These are phyloP conservation scores for Anomalospiza imberbis DNA, from an alignment of 2,797 vertebrate genomes.

Conservation along the genomic window DNA sequence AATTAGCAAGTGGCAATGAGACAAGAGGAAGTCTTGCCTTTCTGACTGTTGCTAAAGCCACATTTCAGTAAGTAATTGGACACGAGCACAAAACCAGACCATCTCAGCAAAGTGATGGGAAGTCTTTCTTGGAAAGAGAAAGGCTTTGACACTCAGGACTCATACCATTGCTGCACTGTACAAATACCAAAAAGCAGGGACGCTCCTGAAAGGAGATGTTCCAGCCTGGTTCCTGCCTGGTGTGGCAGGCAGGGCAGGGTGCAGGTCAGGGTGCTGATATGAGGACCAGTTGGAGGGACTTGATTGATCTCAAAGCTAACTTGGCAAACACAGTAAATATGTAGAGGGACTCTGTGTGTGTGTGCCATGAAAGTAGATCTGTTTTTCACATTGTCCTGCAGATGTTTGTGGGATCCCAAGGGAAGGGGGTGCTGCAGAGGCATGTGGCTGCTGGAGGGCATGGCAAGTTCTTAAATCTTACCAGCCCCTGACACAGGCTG, in stretches of 20 bases:
- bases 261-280: neutral
- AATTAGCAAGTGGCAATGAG: neutral
- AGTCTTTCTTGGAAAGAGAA: neutral
- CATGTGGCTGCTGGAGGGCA: neutral
- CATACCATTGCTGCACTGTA: neutral
- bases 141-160: neutral
- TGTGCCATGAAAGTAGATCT: neutral
- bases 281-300: neutral
- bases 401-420: neutral
- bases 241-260: neutral
- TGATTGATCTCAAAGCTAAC: neutral
- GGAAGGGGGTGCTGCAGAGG: neutral
- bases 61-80: neutral
- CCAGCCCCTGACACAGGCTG: neutral
- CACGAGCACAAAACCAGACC: neutral
- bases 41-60: neutral
- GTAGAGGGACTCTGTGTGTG: rapidly evolving
- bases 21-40: neutral
- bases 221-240: rapidly evolving
- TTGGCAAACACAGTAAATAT: neutral
- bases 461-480: neutral
- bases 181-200: neutral
- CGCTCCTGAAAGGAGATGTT: neutral
- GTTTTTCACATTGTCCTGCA: neutral
- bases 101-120: neutral